These are phyloP conservation scores for Podiceps cristatus DNA, from an alignment of 2,113 vertebrate genomes.

Conservation along the genomic window DNA sequence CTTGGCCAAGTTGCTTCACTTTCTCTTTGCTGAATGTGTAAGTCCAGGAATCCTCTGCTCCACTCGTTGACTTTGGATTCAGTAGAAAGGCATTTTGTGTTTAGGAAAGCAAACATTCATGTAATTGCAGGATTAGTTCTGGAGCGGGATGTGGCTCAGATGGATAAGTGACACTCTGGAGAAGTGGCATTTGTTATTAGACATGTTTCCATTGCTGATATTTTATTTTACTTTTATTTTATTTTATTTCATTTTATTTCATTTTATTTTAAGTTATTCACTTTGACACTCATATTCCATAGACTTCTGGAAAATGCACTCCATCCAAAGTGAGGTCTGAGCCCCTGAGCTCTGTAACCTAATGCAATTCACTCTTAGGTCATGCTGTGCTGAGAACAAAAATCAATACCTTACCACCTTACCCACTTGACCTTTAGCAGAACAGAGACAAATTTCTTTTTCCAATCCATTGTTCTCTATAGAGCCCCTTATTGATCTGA, in stretches of 20 bases:
- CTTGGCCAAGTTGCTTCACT: neutral
- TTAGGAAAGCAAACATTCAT: neutral
- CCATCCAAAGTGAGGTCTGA: neutral
- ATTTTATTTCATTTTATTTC: neutral
- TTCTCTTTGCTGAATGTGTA: neutral
- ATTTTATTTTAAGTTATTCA: neutral
- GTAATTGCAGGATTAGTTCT: constrained; percentile 55
- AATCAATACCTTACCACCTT: neutral
- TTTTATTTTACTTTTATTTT: neutral
- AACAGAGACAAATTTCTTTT: neutral
- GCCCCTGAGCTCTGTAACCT: neutral
- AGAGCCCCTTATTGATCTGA: neutral
- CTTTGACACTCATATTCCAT: neutral
- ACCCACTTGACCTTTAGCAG: neutral
- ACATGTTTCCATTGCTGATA: neutral
- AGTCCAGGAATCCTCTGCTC: neutral
- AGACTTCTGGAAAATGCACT: neutral
- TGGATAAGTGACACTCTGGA: neutral
- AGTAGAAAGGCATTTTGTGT: neutral
- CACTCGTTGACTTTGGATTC: neutral
- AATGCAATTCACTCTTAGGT: neutral
- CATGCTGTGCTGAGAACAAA: neutral
- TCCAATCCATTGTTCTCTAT: neutral
- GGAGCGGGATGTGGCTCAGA: neutral
- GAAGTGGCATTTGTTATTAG: neutral